These are phyloP conservation scores for Dendrolimus punctatus DNA, from an alignment of 1,140 invertebrate genomes.

Conservation along the genomic window DNA sequence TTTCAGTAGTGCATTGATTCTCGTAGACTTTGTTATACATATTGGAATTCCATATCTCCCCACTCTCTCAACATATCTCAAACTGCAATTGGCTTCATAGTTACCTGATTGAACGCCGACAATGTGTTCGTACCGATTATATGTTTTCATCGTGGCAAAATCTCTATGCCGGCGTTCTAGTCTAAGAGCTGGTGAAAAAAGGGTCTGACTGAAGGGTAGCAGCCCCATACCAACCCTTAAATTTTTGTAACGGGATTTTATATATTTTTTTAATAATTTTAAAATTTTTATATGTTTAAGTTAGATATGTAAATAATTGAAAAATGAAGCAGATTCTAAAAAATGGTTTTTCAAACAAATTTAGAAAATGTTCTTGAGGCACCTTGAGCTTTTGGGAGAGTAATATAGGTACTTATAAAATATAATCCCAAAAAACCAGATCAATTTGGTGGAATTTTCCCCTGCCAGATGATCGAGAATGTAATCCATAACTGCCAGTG, in stretches of 20 bases:
- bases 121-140: too few relatives aligned
- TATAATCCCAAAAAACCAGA: neutral
- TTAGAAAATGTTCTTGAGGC: constrained; percentile 2
- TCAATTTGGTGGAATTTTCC: constrained; percentile 1
- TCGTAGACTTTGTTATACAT: too few relatives aligned
- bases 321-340: neutral
- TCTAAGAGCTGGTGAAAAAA: neutral
- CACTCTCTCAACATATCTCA: too few relatives aligned
- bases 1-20: too few relatives aligned
- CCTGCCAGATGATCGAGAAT: constrained; percentile 1
- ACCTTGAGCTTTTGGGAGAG: neutral
- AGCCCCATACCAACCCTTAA: neutral
- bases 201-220: neutral
- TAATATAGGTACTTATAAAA: neutral
- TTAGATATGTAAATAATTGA: constrained; percentile 1
- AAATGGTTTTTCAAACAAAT: constrained; percentile 1
- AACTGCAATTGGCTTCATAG: too few relatives aligned
- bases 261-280: too few relatives aligned
- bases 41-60: too few relatives aligned
- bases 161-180: too few relatives aligned
- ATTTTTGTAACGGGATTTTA: neutral
- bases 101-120: too few relatives aligned
- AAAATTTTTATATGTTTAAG: constrained; percentile 1
- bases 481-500: neutral
- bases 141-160: too few relatives aligned